phyloP scores from a whole-genome alignment of 2,113 vertebrate species.

The Ochotona curzoniae region DNA sequence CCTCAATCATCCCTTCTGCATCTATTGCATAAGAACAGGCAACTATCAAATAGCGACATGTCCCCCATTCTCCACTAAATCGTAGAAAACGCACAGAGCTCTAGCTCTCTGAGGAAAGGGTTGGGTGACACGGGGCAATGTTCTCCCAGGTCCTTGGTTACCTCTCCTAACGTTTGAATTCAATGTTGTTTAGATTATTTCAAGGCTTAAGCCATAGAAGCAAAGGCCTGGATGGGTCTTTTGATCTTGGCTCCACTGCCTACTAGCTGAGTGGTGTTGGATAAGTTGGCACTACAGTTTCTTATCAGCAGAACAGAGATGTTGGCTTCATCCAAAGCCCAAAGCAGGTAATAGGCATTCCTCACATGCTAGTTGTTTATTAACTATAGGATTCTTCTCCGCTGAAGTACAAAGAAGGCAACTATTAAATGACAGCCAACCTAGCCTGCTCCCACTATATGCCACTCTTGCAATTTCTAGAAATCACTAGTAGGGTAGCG shows the following conservation, averaged over 20 bases:
- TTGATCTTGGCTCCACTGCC: neutral
- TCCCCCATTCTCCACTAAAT: neutral
- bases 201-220: neutral
- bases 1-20: neutral
- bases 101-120: neutral
- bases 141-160: neutral
- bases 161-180: neutral
- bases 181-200: neutral
- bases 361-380: neutral
- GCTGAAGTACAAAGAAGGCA: neutral
- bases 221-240: neutral
- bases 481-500: neutral
- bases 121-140: neutral
- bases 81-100: neutral
- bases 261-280: neutral
- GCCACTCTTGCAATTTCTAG: neutral
- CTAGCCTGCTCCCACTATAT: neutral
- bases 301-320: neutral
- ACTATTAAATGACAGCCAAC: neutral
- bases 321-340: neutral
- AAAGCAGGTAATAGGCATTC: neutral
- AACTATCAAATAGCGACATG: neutral
- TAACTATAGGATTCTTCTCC: neutral
- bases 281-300: neutral
- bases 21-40: neutral